Base-by-base conservation (phyloP, 2,113 vertebrate species). In the Hippolais icterina region DNA sequence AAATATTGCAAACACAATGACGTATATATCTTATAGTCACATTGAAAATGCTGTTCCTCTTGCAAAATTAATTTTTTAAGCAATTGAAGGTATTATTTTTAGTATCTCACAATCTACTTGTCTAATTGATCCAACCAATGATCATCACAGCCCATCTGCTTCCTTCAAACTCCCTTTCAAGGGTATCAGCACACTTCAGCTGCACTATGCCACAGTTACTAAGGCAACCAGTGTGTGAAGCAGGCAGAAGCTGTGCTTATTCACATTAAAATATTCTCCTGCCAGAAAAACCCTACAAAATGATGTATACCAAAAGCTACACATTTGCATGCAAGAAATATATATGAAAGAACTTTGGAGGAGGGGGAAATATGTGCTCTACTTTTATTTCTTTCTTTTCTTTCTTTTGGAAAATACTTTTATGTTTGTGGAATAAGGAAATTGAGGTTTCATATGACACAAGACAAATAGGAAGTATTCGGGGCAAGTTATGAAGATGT, bases 171-270 rank as follows among this genome's bases (percentile, higher is more conserved):
- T 63, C 42, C 49, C 27, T 81, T 77, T 60, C 17, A 53, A 53
- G 69, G 19, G n/a, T 78, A 91, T 63, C 50, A 70, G 33, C 76
- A 54, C 68, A 83, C 41, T 88, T 94, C 56, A 89, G 86, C 69
- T 78, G 64, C 56, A 66, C 71, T 42, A 35, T 46, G 68, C 33
- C 4, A 4, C 46, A 65, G 95, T 95, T 94, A 68, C 95, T 90
- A 94, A 70, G 89, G 90, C 83, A 94, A 96, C 96, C 29, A 66
- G 24, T n/a, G 42, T 15, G 24, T 75, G 76, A 77, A 89, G 33
- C 24, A 50, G 29, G 59, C 33, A 71, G 77, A 72, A 93, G 56
- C 47, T 29, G 11, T 52, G 23, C 68, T 94, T 89, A 76, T 75
- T 91, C 52, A 63, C 63, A 50, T 75, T 83, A 75, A 63, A 72